phyloP scores from a whole-genome alignment of 2,797 vertebrate genomes.

The Limnodromus scolopaceus region DNA sequence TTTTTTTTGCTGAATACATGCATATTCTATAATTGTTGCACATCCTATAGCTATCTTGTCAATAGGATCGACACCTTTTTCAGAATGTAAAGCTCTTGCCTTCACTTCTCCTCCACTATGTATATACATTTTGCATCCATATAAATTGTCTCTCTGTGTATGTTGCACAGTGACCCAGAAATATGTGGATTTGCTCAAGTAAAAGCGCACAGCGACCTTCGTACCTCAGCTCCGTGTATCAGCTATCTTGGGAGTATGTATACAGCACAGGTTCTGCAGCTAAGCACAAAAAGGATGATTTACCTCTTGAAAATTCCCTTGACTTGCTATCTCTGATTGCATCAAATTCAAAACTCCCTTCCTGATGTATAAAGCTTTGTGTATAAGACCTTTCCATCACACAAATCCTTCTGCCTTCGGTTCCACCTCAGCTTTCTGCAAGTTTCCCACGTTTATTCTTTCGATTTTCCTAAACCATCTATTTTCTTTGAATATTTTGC shows the following conservation, averaged over 20 bases:
- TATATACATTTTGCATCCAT: background rate
- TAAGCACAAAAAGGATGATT: background rate
- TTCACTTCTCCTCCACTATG: background rate
- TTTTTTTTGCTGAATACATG: background rate
- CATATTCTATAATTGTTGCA: background rate
- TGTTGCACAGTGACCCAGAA: background rate
- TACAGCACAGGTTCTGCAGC: background rate
- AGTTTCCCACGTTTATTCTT: background rate
- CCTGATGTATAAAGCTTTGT: background rate
- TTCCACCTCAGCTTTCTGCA: background rate
- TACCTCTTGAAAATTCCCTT: background rate
- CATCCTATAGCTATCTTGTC: background rate
- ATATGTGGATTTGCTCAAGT: background rate
- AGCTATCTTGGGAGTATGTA: background rate
- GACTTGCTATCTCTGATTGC: background rate
- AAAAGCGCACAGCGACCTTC: background rate
- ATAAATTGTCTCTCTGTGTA: background rate
- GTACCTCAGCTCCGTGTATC: background rate
- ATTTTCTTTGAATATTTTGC: background rate
- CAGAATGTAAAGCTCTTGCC: background rate
- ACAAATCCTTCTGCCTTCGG: background rate
- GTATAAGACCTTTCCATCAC: background rate
- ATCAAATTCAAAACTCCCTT: background rate
- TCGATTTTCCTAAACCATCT: background rate
- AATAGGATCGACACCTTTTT: background rate